phyloP scores from a whole-genome alignment of 2,797 vertebrate species.

The Leptoclinus maculatus region DNA sequence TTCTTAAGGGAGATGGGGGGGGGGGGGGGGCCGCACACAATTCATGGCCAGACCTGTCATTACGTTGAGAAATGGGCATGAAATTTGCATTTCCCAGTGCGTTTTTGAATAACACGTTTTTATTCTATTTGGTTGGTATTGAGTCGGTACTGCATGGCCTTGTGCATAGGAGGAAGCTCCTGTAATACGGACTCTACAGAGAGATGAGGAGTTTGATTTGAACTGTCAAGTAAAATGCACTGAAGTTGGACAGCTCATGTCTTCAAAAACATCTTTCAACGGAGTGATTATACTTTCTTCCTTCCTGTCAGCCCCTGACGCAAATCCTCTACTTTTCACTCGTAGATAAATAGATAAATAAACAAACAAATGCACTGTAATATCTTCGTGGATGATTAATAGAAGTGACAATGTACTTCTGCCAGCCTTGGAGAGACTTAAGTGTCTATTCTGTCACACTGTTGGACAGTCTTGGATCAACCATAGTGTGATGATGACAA shows the following conservation, averaged over 20 bases:
- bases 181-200: conserved; percentile 24
- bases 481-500: conserved; percentile 36
- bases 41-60: conserved; percentile 66
- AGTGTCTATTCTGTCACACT: conserved; percentile 20
- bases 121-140: conserved; percentile 57
- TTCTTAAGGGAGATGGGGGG: conserved; percentile 51
- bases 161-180: conserved; percentile 21
- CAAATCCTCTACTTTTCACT: not conserved
- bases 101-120: conserved; percentile 60
- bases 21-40: conserved; percentile 21
- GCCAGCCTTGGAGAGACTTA: conserved; percentile 2
- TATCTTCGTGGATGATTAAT: conserved; percentile 22
- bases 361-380: not conserved
- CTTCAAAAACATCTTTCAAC: not conserved
- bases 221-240: conserved; percentile 22
- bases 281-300: not conserved
- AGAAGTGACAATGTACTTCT: conserved; percentile 11
- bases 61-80: conserved; percentile 64
- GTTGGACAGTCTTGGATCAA: conserved; percentile 36
- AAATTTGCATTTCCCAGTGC: conserved; percentile 69
- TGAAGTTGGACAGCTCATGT: not conserved
- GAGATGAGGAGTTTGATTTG: conserved; percentile 33
- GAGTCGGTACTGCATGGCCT: conserved; percentile 40
- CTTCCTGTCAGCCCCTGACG: conserved; percentile 6
- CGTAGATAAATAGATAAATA: conserved; percentile 6